A percentile compares a stretch with the other conserved stretches of the same genome.
These are phyloP conservation scores for Murina feae DNA, from an alignment of 2,113 vertebrate species.

Conservation along the genomic window DNA sequence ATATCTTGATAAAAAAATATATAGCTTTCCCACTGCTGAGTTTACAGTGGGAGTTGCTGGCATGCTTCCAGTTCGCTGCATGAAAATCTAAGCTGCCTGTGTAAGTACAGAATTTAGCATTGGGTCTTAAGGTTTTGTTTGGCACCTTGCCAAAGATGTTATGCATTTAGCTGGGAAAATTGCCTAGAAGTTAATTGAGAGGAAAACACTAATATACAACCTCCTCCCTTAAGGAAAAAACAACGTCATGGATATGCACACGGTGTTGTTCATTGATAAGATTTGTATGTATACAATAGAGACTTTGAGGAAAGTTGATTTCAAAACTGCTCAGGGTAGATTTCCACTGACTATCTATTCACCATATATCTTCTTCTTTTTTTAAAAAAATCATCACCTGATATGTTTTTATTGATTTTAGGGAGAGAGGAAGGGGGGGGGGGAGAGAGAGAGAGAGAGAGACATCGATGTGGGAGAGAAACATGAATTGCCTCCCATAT, in stretches of 20 bases:
- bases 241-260: slow-evolving; percentile 78
- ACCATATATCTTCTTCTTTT: neutral
- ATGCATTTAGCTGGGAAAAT: slow-evolving; percentile 90
- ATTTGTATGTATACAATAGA: slow-evolving; percentile 70
- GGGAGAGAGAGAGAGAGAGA: no score
- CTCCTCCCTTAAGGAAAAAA: slow-evolving; percentile 67
- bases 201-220: slow-evolving; percentile 89
- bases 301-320: slow-evolving; percentile 54
- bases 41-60: slow-evolving; percentile 84
- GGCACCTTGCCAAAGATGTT: slow-evolving; percentile 85
- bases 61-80: slow-evolving; percentile 82
- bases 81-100: slow-evolving; percentile 87
- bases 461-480: no score
- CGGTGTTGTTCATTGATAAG: slow-evolving; percentile 81
- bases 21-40: slow-evolving; percentile 80
- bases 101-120: slow-evolving; percentile 84
- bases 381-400: neutral
- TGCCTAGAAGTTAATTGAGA: slow-evolving; percentile 91
- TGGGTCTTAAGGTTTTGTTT: slow-evolving; percentile 87
- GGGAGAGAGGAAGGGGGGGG: no score
- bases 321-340: slow-evolving; percentile 34
- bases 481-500: neutral
- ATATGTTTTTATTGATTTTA: no score
- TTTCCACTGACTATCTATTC: slow-evolving; percentile 41
- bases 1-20: slow-evolving; percentile 82